phyloP scores from a whole-genome alignment of 2,888 invertebrate species.

The Neoascia interrupta region DNA sequence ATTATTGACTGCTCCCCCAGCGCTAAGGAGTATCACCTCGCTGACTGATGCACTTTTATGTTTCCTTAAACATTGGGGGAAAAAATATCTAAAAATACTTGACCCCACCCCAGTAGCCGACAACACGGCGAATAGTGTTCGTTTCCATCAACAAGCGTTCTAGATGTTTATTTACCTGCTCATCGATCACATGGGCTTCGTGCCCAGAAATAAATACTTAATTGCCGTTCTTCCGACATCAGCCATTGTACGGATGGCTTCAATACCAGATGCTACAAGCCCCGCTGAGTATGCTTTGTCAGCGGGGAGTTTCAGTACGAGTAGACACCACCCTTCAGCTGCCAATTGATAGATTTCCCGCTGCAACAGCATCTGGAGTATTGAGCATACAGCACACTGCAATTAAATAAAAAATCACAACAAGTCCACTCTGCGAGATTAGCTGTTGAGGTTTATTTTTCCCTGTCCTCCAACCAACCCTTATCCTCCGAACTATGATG shows the following conservation, averaged over 20 bases:
- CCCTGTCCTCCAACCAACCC: slow-evolving; percentile 7
- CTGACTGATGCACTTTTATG: slow-evolving; percentile 35
- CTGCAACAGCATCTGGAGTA: slow-evolving; percentile 55
- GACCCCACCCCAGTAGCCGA: slow-evolving; percentile 26
- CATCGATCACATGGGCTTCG: slow-evolving; percentile 45
- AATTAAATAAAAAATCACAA: no score
- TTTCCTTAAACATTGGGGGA: slow-evolving; percentile 14
- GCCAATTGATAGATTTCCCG: slow-evolving; percentile 49
- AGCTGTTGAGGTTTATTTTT: slow-evolving; percentile 9
- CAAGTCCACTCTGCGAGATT: slow-evolving; percentile 15
- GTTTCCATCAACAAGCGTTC: slow-evolving; percentile 56
- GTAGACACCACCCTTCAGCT: slow-evolving; percentile 39
- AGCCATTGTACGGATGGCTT: slow-evolving; percentile 8
- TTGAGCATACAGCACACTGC: no score
- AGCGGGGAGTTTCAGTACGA: slow-evolving; percentile 34
- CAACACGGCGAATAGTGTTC: slow-evolving; percentile 41
- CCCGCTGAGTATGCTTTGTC: slow-evolving; percentile 29
- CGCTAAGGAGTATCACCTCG: not conserved
- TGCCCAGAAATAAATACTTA: slow-evolving; percentile 53
- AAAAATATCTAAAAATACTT: slow-evolving; percentile 41
- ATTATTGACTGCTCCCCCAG: slow-evolving; percentile 27
- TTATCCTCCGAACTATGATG: slow-evolving; percentile 18
- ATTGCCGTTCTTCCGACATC: slow-evolving; percentile 34
- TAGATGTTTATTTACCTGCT: slow-evolving; percentile 63
- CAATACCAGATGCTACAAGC: slow-evolving; percentile 30